Conservation (phyloP, 2,113 vertebrate genomes). For the Dicentrarchus labrax region DNA sequence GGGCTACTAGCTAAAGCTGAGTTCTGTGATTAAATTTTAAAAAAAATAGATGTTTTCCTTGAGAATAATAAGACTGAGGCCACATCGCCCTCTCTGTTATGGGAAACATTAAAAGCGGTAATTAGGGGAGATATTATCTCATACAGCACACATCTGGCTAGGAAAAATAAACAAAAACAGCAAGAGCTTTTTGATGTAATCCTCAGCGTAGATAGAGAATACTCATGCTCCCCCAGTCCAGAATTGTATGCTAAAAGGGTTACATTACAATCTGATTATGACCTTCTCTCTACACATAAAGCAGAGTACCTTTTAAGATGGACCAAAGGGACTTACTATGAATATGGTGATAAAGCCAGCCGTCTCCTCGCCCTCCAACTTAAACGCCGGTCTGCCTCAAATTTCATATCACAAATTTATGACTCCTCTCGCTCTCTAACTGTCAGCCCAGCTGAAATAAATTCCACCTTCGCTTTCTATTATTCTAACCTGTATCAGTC, state of each 20-base stretch:
- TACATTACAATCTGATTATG: no score
- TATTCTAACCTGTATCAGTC: not conserved
- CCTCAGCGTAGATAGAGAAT: no score
- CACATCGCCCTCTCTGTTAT: no score
- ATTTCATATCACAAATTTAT: not conserved
- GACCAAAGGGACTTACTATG: not conserved
- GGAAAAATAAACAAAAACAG: not conserved
- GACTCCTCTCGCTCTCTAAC: not conserved
- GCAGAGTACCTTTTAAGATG: not conserved
- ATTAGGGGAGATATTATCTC: not conserved
- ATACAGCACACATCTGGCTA: not conserved
- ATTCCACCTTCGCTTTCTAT: not conserved
- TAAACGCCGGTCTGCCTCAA: not conserved
- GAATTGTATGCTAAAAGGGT: no score
- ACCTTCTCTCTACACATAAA: not conserved
- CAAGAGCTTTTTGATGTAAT: not conserved
- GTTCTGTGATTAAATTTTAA: no score
- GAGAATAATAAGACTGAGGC: no score
- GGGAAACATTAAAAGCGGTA: no score
- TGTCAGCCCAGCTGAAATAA: not conserved
- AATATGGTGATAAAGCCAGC: slow-evolving; percentile 8
- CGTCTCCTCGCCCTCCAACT: not conserved
- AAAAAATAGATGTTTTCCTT: no score
- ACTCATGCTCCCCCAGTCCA: not conserved
- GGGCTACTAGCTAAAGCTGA: not conserved